These are phyloP conservation scores for Crioceris asparagi DNA, from an alignment of 2,888 invertebrate genomes.

Conservation along the genomic window DNA sequence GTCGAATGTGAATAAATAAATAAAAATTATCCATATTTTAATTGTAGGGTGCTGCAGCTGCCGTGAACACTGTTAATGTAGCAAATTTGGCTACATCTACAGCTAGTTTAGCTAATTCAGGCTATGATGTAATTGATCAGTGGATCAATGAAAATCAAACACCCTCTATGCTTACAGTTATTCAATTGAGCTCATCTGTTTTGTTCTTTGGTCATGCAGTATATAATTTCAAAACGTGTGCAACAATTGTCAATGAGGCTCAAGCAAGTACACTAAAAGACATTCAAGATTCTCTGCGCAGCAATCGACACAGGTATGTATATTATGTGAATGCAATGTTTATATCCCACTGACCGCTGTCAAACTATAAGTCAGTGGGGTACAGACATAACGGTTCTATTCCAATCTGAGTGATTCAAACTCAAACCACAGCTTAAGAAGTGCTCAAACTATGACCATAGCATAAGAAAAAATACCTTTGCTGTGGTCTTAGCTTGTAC, in stretches of 20 bases:
- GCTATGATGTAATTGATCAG: constrained; percentile 26
- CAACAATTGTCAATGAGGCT: constrained; percentile 38
- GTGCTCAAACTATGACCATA: too few relatives aligned
- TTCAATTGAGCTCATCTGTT: constrained; percentile 29
- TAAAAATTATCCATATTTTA: too few relatives aligned
- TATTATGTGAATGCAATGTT: too few relatives aligned
- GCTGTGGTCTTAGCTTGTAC: too few relatives aligned
- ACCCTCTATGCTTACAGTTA: constrained; percentile 37
- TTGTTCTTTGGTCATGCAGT: constrained; percentile 32
- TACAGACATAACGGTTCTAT: too few relatives aligned
- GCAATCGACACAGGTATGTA: constrained; percentile 41
- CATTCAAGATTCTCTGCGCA: constrained; percentile 42
- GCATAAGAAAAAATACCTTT: too few relatives aligned
- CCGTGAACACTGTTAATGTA: constrained; percentile 25
- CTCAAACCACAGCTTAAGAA: too few relatives aligned
- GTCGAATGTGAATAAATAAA: too few relatives aligned
- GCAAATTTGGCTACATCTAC: constrained; percentile 29
- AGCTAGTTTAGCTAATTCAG: constrained; percentile 26
- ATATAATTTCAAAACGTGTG: constrained; percentile 26
- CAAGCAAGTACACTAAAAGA: constrained; percentile 44
- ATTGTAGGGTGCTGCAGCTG: constrained; percentile 19
- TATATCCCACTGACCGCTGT: too few relatives aligned
- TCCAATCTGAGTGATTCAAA: too few relatives aligned
- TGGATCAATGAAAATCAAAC: constrained; percentile 24
- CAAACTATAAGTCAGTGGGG: too few relatives aligned